phyloP scores from a whole-genome alignment of 2,888 invertebrate genomes.

The Macrophya alboannulata region DNA sequence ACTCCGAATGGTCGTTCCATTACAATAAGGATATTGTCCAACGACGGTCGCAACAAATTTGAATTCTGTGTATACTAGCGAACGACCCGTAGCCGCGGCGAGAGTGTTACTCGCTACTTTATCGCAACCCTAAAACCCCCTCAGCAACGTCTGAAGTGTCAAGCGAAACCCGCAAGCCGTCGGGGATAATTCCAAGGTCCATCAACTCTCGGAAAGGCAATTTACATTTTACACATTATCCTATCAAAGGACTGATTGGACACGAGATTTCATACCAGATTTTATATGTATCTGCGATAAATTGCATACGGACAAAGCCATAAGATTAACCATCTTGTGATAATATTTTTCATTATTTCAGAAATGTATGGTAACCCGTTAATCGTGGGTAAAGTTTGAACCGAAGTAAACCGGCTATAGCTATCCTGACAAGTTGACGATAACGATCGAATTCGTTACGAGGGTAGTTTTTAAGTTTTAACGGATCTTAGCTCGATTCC shows the following conservation, averaged over 20 bases:
- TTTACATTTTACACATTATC: constrained; percentile 37
- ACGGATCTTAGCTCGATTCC: constrained; percentile 13
- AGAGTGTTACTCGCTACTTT: constrained; percentile 27
- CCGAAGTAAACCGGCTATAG: not conserved
- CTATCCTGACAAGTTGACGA: not conserved
- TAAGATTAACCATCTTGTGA: not conserved
- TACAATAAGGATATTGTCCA: constrained; percentile 36
- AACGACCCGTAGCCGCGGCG: constrained; percentile 24
- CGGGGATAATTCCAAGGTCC: constrained; percentile 24
- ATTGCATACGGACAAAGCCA: not conserved
- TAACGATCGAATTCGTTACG: not conserved
- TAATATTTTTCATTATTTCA: not conserved
- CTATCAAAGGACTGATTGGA: constrained; percentile 30
- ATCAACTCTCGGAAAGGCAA: constrained; percentile 27
- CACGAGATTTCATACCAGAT: not conserved
- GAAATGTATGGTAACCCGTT: not conserved
- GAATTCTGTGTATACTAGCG: constrained; percentile 18
- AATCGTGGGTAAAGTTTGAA: not conserved
- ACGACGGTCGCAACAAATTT: constrained; percentile 3
- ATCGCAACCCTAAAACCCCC: constrained; percentile 44
- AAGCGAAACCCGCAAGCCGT: constrained; percentile 18
- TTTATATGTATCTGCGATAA: not conserved
- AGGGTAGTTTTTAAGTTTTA: constrained; percentile 13
- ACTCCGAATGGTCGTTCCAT: constrained; percentile 15
- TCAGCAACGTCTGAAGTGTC: constrained; percentile 28